Evolutionary conservation across 2,797 vertebrate genomes (phyloP).

Genomic region (Rhynchonycteris naso): DNA sequence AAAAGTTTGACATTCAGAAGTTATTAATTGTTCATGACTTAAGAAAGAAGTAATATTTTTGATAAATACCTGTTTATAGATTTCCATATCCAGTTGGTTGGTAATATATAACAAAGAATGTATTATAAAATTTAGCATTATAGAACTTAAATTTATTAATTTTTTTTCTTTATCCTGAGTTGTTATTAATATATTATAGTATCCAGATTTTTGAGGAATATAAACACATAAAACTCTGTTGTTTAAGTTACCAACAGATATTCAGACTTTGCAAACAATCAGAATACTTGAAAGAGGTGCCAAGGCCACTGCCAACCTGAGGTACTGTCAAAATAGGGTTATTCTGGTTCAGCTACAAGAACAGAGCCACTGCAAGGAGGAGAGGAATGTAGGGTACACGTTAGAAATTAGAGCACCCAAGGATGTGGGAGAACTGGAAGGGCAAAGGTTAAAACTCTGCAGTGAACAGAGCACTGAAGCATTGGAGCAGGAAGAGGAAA

Average conservation of each 20-base stretch:
- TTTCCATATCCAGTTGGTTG: not conserved
- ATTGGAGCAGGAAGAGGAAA: not conserved
- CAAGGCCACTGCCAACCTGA: not conserved
- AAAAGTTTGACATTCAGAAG: not conserved
- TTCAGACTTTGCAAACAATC: not conserved
- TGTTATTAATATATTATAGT: not conserved
- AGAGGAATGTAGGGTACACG: rapidly evolving
- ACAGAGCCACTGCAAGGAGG: not conserved
- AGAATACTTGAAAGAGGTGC: not conserved
- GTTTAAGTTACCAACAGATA: not conserved
- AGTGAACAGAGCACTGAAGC: not conserved
- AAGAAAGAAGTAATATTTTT: not conserved
- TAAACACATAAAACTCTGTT: not conserved
- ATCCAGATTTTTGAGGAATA: not conserved
- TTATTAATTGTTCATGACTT: not conserved
- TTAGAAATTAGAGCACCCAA: rapidly evolving
- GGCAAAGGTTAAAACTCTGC: not conserved
- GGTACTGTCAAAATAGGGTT: not conserved
- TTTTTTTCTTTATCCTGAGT: not conserved
- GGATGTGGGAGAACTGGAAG: too few species aligned
- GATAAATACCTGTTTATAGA: not conserved
- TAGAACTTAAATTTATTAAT: not conserved
- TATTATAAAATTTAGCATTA: not conserved
- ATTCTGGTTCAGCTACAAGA: not conserved
- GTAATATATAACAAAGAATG: not conserved